Evolutionary conservation across 2,797 vertebrate species (phyloP), one percentile per base, ranked within the genome.

Genomic region (Smutsia temminckii): DNA sequence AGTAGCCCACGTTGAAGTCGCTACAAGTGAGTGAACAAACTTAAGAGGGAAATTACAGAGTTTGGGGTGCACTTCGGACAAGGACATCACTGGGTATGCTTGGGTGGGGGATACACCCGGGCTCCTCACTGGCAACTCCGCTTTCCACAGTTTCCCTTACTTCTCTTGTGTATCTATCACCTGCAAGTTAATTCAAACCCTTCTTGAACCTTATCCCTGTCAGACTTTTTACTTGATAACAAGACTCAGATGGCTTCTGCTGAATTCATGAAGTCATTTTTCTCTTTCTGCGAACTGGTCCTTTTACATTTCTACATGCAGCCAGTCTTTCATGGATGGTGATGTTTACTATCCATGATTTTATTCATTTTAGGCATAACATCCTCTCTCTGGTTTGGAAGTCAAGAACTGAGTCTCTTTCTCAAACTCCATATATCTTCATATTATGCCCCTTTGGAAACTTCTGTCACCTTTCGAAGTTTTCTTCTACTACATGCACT

Each of bases 171-270:
- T 49, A 20, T 20, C 79, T 85, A 27, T 13, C 34, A 32, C 72
- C 71, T 64, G 40, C 1, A 18, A 53, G 14, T 77, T 92, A 27
- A 75, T 80, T 25, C 69, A 79, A 75, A 88, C 16, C 10, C 42
- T 29, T 59, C 77, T 88, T 8, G 20, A 61, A 40, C 12, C 8
- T 69, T 55, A 32, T 88, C 78, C 12, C 18, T 68, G 23, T 80
- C 5, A 18, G 42, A 86, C 49, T 64, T 42, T 49, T 25, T 37
- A 42, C 42, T 84, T 75, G 32, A 59, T 68, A 68, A 79, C 21
- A 85, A 93, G 74, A 46, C 4, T 75, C 55, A 11, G 55, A 4
- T 57, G 53, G 69, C 14, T 59, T 95, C 92, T 93, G 55, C 68
- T 93, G 71, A 84, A 72, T 69, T 53, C 92, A 12, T 16, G 34